Percentiles rank a stretch among this genome's conserved stretches.
Evolutionary conservation across 2,113 vertebrate genomes (phyloP).

Genomic region (Atractosteus spatula): DNA sequence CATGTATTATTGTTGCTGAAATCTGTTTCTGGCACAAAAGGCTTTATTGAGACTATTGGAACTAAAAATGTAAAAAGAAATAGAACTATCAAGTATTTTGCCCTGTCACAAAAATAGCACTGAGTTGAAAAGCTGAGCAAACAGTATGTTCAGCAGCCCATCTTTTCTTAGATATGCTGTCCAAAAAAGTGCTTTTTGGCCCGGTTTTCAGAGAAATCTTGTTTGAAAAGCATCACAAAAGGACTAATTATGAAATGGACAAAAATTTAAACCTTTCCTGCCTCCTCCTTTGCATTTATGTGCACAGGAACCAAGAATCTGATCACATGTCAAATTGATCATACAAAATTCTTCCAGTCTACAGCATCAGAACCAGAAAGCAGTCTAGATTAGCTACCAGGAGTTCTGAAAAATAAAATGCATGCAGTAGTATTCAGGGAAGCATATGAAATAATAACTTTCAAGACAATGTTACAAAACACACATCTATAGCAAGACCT

Average conservation of each 20-base stretch:
- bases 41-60: slow-evolving; percentile 26
- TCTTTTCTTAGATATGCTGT: slow-evolving; percentile 29
- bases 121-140: neutral
- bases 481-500: neutral
- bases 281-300: no score
- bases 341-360: no score
- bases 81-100: slow-evolving; percentile 29
- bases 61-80: slow-evolving; percentile 20
- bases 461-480: neutral
- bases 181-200: slow-evolving; percentile 40
- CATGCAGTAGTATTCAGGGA: neutral
- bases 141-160: slow-evolving; percentile 13
- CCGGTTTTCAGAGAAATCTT: slow-evolving; percentile 28
- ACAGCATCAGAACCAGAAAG: no score
- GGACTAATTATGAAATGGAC: no score
- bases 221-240: neutral
- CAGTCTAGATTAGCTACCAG: no score
- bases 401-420: slow-evolving; percentile 2
- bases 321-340: no score
- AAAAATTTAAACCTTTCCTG: no score
- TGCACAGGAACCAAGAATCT: no score
- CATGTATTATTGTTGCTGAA: slow-evolving; percentile 35
- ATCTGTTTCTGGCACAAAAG: slow-evolving; percentile 49
- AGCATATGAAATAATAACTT: slow-evolving; percentile 13
- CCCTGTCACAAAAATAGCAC: neutral